Conservation (phyloP, 1,140 invertebrate genomes). For the Drosophila nigrodunni region DNA sequence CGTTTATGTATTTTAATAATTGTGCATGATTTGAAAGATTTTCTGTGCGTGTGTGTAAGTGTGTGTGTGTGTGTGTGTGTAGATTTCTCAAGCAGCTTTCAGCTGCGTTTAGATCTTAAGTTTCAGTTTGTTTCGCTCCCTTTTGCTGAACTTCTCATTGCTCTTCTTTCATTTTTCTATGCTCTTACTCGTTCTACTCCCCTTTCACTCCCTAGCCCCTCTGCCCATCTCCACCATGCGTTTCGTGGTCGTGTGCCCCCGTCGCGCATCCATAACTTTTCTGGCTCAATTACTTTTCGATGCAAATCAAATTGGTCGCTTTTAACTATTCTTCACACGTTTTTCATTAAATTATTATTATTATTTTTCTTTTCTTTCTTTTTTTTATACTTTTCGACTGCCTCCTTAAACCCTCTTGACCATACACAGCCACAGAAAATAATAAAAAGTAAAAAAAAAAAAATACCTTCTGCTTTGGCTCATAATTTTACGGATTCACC, state of each 20-base stretch:
- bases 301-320: slow-evolving; percentile 84
- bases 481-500: slow-evolving; percentile 58
- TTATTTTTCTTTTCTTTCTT: slow-evolving; percentile 43
- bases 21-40: slow-evolving; percentile 84
- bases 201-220: neutral
- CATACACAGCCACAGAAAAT: slow-evolving; percentile 13
- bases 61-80: slow-evolving; percentile 1
- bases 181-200: slow-evolving; percentile 5
- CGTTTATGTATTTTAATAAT: slow-evolving; percentile 84
- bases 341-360: slow-evolving; percentile 69
- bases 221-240: neutral
- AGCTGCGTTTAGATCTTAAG: slow-evolving; percentile 16
- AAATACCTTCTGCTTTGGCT: slow-evolving; percentile 45
- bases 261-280: slow-evolving; percentile 73
- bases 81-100: slow-evolving; percentile 28
- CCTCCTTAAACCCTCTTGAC: slow-evolving; percentile 46
- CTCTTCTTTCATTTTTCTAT: neutral
- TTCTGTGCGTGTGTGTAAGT: slow-evolving; percentile 22
- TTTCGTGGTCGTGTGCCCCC: slow-evolving; percentile 67
- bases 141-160: neutral
- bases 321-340: slow-evolving; percentile 83
- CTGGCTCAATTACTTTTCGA: slow-evolving; percentile 83
- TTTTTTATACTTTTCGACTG: slow-evolving; percentile 34
- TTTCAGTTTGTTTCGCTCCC: slow-evolving; percentile 5
- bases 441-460: neutral